Base-by-base conservation (phyloP, 2,888 invertebrate species). In the Habroteleia sp. region DNA sequence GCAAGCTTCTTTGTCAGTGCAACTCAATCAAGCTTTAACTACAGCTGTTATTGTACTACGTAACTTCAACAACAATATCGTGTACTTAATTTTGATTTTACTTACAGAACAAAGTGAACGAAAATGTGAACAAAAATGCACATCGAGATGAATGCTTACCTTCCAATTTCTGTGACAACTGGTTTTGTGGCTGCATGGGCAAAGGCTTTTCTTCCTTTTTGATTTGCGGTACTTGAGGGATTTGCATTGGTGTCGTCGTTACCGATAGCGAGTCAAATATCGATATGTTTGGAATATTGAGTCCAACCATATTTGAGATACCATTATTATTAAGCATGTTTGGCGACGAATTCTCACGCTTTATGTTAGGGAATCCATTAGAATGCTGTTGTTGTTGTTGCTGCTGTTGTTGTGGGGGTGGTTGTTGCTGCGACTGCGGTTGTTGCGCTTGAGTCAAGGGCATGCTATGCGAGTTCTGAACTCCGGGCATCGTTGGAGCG, bases 221-320 rank as follows among this genome's bases (percentile, higher is more conserved):
- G 76, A 91, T 91, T 10, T 89, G 77, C 0, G 89, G 84, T n/a
- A 91, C 89, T 87, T 88, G 85, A 80, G 82, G 89, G 75, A 87
- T 89, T 74, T 87, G 89, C 84, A 89, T 89, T 10, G 86, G 84
- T 88, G 83, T 82, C 16, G 80, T 77, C 7, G 82, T 77, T 17
- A 84, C 81, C 25, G 92, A 91, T 33, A 92, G 81, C 0, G 93
- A 92, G 81, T 93, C 93, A 81, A 93, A 93, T 79, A 93, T 92
- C 10, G 93, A 93, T 65, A 92, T 91, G n/a, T 82, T 82, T 0
- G 91, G 90, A 83, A 90, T 89, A 72, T 89, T 89, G 65, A 90
- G 85, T 10, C 88, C 87, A 7, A 82, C 82, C 76, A 91, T 89
- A 8, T 90, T 89, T 4, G 91, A 88, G 29, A 90, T 86, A 2